Evolutionary conservation across 2,888 invertebrate species (phyloP).

Genomic region (Lepidocyrtoides sp.): DNA sequence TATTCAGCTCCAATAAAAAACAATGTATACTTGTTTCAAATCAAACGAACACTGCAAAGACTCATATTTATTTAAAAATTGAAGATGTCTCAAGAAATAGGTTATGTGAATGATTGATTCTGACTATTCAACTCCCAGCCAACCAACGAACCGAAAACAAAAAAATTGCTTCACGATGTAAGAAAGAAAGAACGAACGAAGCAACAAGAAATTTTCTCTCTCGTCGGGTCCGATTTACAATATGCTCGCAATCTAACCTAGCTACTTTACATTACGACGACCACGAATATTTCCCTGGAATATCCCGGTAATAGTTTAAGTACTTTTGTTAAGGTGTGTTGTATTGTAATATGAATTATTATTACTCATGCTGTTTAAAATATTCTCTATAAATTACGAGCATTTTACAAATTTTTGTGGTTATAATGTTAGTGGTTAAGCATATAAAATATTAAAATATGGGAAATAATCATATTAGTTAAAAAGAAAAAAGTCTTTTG

Average conservation of each 20-base stretch:
- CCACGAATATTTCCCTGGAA: background rate
- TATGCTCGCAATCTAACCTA: background rate
- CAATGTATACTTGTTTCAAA: conserved; percentile 50
- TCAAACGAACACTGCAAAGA: conserved; percentile 31
- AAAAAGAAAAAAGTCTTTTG: conserved; percentile 31
- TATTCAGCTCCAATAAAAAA: conserved; percentile 27
- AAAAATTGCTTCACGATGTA: background rate
- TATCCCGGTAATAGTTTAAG: background rate
- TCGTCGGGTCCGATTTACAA: no score
- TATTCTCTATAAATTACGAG: background rate
- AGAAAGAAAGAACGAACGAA: background rate
- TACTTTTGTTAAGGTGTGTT: background rate
- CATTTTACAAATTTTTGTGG: background rate
- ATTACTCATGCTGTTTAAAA: background rate
- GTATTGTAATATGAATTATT: background rate
- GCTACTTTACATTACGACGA: background rate
- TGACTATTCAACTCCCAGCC: conserved; percentile 12
- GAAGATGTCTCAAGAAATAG: background rate
- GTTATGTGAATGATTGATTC: background rate
- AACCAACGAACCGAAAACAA: background rate
- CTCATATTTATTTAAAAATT: conserved; percentile 13
- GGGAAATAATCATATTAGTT: conserved; percentile 2
- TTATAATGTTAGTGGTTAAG: background rate
- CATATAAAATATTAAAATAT: no score
- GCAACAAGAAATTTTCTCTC: no score